phyloP scores from a whole-genome alignment of 2,797 vertebrate genomes.

The Parambassis ranga region DNA sequence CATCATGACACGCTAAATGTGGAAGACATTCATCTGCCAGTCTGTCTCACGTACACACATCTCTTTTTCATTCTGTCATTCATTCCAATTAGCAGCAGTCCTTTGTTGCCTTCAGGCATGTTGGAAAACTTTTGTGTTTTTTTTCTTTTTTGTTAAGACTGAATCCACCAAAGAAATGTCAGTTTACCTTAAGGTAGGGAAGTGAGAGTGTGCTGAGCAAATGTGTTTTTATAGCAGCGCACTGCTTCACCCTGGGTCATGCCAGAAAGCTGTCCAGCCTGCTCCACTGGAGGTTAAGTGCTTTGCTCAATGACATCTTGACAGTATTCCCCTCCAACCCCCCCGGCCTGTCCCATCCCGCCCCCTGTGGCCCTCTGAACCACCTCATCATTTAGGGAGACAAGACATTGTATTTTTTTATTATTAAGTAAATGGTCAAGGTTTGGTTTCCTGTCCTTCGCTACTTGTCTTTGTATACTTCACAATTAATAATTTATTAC shows the following conservation, averaged over 20 bases:
- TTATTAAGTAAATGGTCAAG: not conserved
- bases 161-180: not conserved
- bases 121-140: not conserved
- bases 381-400: constrained; percentile 6
- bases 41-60: not conserved
- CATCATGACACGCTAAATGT: not conserved
- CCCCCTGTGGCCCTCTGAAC: not conserved
- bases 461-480: not conserved
- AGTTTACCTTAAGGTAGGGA: not conserved
- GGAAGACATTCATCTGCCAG: not conserved
- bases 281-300: constrained; percentile 3
- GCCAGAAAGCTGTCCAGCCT: not conserved
- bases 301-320: constrained; percentile 11
- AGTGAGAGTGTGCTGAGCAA: not conserved
- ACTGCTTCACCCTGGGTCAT: not conserved
- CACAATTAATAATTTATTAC: not conserved
- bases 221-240: constrained; percentile 1
- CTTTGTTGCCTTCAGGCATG: not conserved
- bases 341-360: not conserved
- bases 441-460: not conserved
- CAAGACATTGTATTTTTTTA: no score
- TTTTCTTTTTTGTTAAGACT: not conserved
- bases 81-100: not conserved
- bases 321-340: no score
- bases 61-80: not conserved